Evolutionary conservation across 1,140 invertebrate species (phyloP).

Genomic region (Calycopis cecrops): DNA sequence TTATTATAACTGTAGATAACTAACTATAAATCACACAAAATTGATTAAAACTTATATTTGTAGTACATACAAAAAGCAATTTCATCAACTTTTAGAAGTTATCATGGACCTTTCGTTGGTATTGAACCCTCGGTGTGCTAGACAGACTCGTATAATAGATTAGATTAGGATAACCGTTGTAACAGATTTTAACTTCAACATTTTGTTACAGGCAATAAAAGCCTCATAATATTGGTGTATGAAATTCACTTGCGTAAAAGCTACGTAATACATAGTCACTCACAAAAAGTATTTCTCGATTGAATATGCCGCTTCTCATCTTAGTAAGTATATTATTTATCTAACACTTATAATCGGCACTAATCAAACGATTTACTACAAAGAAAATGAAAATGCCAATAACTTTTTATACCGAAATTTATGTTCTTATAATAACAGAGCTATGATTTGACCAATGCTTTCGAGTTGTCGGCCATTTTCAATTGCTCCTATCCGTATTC

Average conservation of each 20-base stretch:
- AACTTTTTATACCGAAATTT: conserved; percentile 5
- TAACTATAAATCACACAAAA: too few relatives aligned
- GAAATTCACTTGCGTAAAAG: conserved; percentile 52
- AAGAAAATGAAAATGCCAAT: conserved; percentile 13
- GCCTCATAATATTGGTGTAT: neutral
- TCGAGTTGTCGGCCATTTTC: conserved; percentile 1
- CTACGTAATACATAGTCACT: conserved; percentile 42
- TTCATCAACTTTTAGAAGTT: too few relatives aligned
- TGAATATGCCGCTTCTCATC: conserved; percentile 5
- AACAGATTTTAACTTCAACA: too few relatives aligned
- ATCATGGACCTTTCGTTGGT: too few relatives aligned
- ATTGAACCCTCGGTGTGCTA: too few relatives aligned
- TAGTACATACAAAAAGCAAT: too few relatives aligned
- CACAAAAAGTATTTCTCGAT: conserved; percentile 6
- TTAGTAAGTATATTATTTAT: neutral
- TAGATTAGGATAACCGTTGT: too few relatives aligned
- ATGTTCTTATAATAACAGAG: conserved; percentile 9
- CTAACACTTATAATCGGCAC: conserved; percentile 5
- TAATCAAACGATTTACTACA: conserved; percentile 21
- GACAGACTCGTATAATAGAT: too few relatives aligned
- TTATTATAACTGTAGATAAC: too few relatives aligned
- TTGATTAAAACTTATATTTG: too few relatives aligned
- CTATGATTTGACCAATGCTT: conserved; percentile 1
- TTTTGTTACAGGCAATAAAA: too few relatives aligned
- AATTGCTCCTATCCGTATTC: too few relatives aligned